phyloP scores from a whole-genome alignment of 2,113 vertebrate species.

The Nibea albiflora region DNA sequence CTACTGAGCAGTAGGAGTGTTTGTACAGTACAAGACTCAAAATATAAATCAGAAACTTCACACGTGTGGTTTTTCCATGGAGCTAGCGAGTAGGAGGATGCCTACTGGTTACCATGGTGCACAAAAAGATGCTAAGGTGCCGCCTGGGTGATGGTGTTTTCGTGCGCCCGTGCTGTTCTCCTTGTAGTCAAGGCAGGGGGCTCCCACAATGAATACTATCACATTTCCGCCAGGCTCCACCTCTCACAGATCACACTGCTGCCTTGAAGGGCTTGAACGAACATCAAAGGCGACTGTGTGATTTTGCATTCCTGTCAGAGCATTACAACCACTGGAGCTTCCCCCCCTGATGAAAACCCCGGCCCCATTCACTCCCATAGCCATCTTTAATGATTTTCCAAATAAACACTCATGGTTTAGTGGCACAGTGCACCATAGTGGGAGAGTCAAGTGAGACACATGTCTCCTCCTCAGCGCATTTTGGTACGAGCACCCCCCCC shows the following conservation, averaged over 20 bases:
- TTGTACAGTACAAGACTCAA: constrained; percentile 15
- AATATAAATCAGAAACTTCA: constrained; percentile 35
- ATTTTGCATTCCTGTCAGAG: constrained; percentile 78
- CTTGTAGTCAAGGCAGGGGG: constrained; percentile 42
- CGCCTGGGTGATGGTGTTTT: constrained; percentile 43
- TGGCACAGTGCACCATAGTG: constrained; percentile 41
- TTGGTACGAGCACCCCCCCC: constrained; percentile 34
- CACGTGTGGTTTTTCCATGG: constrained; percentile 4
- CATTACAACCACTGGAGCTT: constrained; percentile 75
- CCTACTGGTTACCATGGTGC: constrained; percentile 52
- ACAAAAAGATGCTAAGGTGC: constrained; percentile 42
- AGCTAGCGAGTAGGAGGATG: constrained; percentile 51
- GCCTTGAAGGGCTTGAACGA: constrained; percentile 76
- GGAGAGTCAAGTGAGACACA: constrained; percentile 53
- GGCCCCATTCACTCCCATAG: constrained; percentile 48
- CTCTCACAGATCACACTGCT: constrained; percentile 69
- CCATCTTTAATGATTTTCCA: constrained; percentile 70
- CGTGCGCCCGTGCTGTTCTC: constrained; percentile 34
- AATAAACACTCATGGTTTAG: constrained; percentile 62
- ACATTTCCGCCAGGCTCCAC: constrained; percentile 73
- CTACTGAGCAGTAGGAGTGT: neutral
- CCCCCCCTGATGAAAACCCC: constrained; percentile 50
- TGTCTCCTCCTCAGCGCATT: constrained; percentile 35
- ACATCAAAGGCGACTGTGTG: constrained; percentile 78
- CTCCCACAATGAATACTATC: constrained; percentile 71